phyloP scores from a whole-genome alignment of 2,888 invertebrate species.

The Meta bourneti region DNA sequence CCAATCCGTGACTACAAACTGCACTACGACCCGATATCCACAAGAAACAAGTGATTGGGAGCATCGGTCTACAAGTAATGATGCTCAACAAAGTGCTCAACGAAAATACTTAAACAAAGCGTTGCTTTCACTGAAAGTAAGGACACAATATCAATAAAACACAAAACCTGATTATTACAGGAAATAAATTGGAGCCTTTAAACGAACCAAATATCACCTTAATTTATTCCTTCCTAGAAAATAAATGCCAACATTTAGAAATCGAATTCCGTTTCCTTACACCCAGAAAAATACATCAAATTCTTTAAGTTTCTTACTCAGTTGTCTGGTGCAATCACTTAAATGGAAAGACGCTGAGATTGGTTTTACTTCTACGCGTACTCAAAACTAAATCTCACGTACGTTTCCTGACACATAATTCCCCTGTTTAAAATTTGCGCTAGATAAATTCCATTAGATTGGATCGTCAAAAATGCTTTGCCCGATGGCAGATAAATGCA shows the following conservation, averaged over 20 bases:
- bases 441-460: background rate
- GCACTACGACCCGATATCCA: too few species aligned
- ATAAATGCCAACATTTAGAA: background rate
- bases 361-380: background rate
- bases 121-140: too few species aligned
- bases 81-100: too few species aligned
- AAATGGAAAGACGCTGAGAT: background rate
- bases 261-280: background rate
- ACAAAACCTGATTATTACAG: too few species aligned
- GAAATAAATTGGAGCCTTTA: too few species aligned
- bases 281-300: background rate
- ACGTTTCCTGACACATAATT: background rate
- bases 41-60: too few species aligned
- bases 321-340: background rate
- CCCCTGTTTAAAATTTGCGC: background rate
- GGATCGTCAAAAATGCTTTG: slow-evolving; percentile 1
- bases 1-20: too few species aligned
- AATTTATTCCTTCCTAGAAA: background rate
- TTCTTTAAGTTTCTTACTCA: too few species aligned
- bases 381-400: background rate
- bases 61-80: too few species aligned
- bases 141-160: too few species aligned
- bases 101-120: too few species aligned
- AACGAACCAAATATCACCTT: background rate
- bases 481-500: background rate